Evolutionary conservation across 2,113 vertebrate species (phyloP), one percentile per base, ranked within the genome.

Genomic region (Ptilorrhoa leucosticta): DNA sequence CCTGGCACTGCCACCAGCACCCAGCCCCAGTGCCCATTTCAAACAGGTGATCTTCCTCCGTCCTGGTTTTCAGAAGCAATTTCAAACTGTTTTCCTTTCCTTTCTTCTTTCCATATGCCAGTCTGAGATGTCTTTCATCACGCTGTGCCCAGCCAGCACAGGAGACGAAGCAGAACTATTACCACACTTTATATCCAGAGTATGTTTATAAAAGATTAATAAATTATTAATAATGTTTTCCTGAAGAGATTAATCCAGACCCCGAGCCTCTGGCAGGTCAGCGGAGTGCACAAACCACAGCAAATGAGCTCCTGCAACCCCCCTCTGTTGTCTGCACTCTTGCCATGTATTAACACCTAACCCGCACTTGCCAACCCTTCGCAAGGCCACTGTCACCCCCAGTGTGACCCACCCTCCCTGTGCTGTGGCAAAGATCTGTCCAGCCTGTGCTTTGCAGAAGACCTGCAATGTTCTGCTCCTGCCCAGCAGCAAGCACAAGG

Each of bases 171-270:
- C 85, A 73, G 90, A 86, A 88, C 78, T 90, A 28, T 69, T 69
- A 70, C 44, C 87, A 90, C 76, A 75, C 79, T 90, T 93, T 73
- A 60, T 92, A 96, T 47, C 79, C 63, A 90, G 40, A 80, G 35
- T 93, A 66, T 92, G 78, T 88, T 96, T 81, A 71, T 90, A 93
- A 90, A 86, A 51, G 68, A 61, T 93, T 94, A 95, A 95, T 95
- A 91, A 94, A 94, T 96, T 94, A 95, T 96, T 93, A 71, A 69
- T 85, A 69, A 51, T 47, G 31, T 90, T 96, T 94, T 83, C 53
- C 80, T 60, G 68, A 94, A 86, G 68, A 88, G 60, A 30, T 77
- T 77, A 70, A 70, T 66, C 37, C 71, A 44, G 82, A 83, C 42
- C 48, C 60, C 19, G 19, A 35, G 64, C 54, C 50, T 60, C 58